These are phyloP conservation scores for Ceratitis capitata DNA, from an alignment of 1,140 invertebrate species.

Conservation along the genomic window DNA sequence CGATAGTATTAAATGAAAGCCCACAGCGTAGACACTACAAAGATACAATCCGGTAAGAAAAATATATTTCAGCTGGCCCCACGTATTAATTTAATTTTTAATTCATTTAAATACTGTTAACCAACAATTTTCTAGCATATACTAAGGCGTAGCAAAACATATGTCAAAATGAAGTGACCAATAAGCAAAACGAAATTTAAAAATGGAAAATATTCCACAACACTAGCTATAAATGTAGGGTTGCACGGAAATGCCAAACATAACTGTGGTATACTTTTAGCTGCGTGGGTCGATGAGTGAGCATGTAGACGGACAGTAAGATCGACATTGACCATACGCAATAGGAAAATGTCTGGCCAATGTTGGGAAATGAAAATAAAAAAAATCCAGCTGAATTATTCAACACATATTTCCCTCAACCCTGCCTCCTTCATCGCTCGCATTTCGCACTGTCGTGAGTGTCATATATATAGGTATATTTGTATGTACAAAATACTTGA, in stretches of 20 bases:
- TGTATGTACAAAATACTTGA: neutral
- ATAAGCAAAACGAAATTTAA: too few relatives aligned
- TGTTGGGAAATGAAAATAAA: neutral
- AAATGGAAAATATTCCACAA: slow-evolving; percentile 11
- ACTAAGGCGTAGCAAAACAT: too few relatives aligned
- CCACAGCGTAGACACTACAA: neutral
- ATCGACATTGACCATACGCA: neutral
- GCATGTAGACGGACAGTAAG: neutral
- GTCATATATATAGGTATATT: neutral
- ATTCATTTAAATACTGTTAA: neutral
- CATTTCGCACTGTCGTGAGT: neutral
- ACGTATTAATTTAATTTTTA: neutral
- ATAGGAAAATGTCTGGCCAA: neutral
- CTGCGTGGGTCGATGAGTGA: neutral
- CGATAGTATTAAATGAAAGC: slow-evolving; percentile 9
- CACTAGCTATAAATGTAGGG: neutral
- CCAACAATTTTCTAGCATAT: too few relatives aligned
- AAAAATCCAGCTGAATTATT: slow-evolving; percentile 20
- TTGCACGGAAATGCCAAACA: neutral
- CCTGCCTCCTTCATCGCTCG: neutral
- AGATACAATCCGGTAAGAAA: neutral
- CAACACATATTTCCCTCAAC: neutral
- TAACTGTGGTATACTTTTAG: neutral
- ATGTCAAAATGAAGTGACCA: too few relatives aligned
- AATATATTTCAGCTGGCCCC: neutral